phyloP scores from a whole-genome alignment of 2,113 vertebrate genomes.

The Oreochromis spilurus region DNA sequence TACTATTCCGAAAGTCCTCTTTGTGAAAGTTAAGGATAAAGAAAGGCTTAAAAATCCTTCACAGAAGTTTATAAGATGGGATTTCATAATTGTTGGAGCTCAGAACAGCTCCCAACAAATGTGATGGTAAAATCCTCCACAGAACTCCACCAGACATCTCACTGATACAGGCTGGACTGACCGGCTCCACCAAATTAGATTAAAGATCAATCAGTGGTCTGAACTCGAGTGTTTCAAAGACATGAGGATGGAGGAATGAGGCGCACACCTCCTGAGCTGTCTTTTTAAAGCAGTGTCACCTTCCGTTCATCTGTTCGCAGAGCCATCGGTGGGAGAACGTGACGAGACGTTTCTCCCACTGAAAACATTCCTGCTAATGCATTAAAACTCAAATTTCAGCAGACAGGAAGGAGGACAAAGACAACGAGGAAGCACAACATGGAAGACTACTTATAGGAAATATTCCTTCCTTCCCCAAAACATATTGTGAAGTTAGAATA shows the following conservation, averaged over 20 bases:
- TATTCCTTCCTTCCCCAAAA: not conserved
- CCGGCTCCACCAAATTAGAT: not conserved
- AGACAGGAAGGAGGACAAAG: not conserved
- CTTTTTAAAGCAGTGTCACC: not conserved
- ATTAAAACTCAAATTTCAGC: accelerated
- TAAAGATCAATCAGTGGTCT: not conserved
- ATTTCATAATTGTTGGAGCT: not conserved
- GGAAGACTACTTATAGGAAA: not conserved
- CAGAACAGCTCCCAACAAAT: not conserved
- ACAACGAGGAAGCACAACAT: accelerated
- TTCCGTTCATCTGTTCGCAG: not conserved
- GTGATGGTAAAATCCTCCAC: not conserved
- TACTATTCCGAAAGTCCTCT: not conserved
- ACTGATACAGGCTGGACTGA: accelerated
- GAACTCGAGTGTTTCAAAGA: not conserved
- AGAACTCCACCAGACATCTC: not conserved
- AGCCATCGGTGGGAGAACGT: not conserved
- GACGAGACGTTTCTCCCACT: not conserved
- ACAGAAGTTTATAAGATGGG: not conserved
- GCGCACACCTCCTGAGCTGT: accelerated
- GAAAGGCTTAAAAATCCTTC: not conserved
- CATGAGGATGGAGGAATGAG: not conserved
- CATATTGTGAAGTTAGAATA: not conserved
- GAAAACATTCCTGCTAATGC: not conserved
- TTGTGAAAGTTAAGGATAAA: not conserved